A percentile compares a stretch with the other conserved stretches of the same genome.
phyloP scores from a whole-genome alignment of 1,140 invertebrate species.

The Calosoma granatense region DNA sequence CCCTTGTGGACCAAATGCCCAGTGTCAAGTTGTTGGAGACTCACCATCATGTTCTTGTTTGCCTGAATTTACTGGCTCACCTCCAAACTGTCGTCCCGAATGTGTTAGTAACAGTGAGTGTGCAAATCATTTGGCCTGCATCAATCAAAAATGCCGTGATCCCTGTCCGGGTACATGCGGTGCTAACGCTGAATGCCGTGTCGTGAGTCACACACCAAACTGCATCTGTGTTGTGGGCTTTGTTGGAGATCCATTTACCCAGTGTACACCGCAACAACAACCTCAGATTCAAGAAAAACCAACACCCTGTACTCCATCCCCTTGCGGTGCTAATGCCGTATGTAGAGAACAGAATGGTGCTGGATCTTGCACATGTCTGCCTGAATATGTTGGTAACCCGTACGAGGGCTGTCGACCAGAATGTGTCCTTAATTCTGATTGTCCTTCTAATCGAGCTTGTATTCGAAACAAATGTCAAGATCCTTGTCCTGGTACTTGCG shows the following conservation, averaged over 20 bases:
- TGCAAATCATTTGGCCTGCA: slow-evolving; percentile 47
- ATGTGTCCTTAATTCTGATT: slow-evolving; percentile 57
- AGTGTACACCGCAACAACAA: slow-evolving; percentile 37
- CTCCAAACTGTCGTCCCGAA: slow-evolving; percentile 55
- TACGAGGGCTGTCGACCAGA: slow-evolving; percentile 59
- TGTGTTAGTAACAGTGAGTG: slow-evolving; percentile 54
- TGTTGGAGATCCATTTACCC: slow-evolving; percentile 66
- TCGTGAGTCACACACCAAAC: slow-evolving; percentile 53
- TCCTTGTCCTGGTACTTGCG: slow-evolving; percentile 60
- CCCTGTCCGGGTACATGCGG: slow-evolving; percentile 72
- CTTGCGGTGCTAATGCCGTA: slow-evolving; percentile 63
- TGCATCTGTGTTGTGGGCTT: slow-evolving; percentile 74
- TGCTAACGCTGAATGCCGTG: slow-evolving; percentile 62
- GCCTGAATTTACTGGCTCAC: slow-evolving; percentile 50
- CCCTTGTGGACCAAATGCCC: slow-evolving; percentile 71
- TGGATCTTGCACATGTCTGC: slow-evolving; percentile 62
- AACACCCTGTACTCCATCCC: slow-evolving; percentile 32
- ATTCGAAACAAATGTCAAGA: slow-evolving; percentile 57
- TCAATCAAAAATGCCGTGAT: slow-evolving; percentile 56
- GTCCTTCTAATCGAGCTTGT: slow-evolving; percentile 53
- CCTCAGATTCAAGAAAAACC: slow-evolving; percentile 29
- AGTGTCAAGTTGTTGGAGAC: slow-evolving; percentile 70
- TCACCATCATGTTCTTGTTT: slow-evolving; percentile 69
- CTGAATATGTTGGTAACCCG: slow-evolving; percentile 59
- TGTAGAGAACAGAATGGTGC: slow-evolving; percentile 57